phyloP scores from a whole-genome alignment of 2,888 invertebrate genomes.

The Pristionchus exspectatus region DNA sequence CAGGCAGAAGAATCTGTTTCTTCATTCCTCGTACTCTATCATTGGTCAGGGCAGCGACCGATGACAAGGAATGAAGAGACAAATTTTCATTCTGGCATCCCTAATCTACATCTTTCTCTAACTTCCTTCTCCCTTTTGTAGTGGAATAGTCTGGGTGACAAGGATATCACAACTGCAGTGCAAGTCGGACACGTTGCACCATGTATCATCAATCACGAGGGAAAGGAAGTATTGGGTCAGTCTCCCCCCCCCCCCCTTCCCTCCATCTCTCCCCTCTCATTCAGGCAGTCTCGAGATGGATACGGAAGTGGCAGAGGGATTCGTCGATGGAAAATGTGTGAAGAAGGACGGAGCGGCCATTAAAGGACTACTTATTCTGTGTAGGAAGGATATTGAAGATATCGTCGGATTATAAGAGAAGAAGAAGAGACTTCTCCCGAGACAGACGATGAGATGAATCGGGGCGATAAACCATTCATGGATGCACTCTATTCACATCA shows the following conservation, averaged over 20 bases:
- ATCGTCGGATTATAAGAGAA: constrained; percentile 39
- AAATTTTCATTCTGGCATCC: too few relatives aligned
- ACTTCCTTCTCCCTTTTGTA: neutral
- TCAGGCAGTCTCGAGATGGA: constrained; percentile 54
- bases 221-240: constrained; percentile 42
- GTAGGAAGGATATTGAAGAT: constrained; percentile 47
- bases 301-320: constrained; percentile 48
- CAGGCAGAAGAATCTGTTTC: neutral
- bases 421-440: constrained; percentile 14
- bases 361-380: constrained; percentile 41
- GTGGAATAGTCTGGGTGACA: constrained; percentile 37
- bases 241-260: neutral
- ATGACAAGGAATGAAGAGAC: too few relatives aligned
- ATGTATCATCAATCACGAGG: constrained; percentile 35
- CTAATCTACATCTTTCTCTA: neutral
- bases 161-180: constrained; percentile 15
- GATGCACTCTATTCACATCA: neutral
- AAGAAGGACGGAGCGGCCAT: constrained; percentile 51
- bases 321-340: constrained; percentile 22
- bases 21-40: neutral
- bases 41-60: too few relatives aligned
- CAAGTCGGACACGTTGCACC: constrained; percentile 38
- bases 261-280: neutral
- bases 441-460: constrained; percentile 6
- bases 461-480: constrained; percentile 45